Evolutionary conservation across 2,113 vertebrate genomes (phyloP), one percentile per base, ranked within the genome.

Genomic region (Uropsilus gracilis): DNA sequence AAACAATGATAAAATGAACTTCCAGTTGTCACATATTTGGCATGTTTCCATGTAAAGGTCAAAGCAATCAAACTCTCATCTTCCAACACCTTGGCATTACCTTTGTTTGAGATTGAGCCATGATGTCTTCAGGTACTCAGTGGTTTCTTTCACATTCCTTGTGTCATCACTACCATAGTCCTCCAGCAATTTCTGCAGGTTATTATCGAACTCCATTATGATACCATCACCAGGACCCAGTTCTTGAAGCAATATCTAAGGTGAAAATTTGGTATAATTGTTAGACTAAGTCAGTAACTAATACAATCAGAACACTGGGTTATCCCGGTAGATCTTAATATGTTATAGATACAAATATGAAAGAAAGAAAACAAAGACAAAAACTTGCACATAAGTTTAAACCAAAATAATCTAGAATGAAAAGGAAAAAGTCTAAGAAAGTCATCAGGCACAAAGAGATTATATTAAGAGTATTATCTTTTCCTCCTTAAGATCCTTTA

Each of bases 121-220:
- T 5, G 98, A 98, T 0, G 97, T 97, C 81, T 98, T 99, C 94
- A 99, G 98, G 90, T 98, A 98, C 72, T 99, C 99, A 0, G 98
- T 98, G 91, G 99, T 98, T 97, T 99, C 99, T 94, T 99, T 99
- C 96, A 99, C 98, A 76, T 98, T 98, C 94, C 99, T 98, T 1
- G 99, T 99, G 97, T 99, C 99, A 78, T 99, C 99, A 2, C 95
- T 90, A 34, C 98, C 96, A 94, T 99, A 99, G 28, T 99, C 99
- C 46, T 98, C 98, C 91, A 99, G 98, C 16, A 99, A 98, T 97
- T 99, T 99, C 96, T 98, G 98, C 75, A 99, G 99, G 37, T 99
- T 98, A 50, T 99, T 99, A n/a, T 99, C 99, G 95, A 99, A 99
- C 0, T 98, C 98, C 82, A 98, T 97, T 34, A 99, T 96, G 0